Conservation (phyloP, 2,797 vertebrate genomes). For the Esox masquinongy region DNA sequence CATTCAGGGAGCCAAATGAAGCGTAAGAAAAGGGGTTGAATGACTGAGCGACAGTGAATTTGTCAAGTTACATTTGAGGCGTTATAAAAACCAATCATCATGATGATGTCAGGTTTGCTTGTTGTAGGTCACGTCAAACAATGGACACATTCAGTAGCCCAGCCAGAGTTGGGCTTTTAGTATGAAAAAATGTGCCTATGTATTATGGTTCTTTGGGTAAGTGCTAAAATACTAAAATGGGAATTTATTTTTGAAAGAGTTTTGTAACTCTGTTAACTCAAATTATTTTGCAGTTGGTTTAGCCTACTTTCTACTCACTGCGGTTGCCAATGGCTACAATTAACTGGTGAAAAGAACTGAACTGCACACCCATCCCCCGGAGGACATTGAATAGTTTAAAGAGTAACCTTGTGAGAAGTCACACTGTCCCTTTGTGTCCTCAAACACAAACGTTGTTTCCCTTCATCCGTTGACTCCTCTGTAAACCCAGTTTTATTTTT, state of each 20-base stretch:
- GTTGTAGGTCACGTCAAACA: background rate
- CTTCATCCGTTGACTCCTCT: background rate
- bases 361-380: background rate
- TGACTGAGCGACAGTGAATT: conserved; percentile 2
- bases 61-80: background rate
- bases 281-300: background rate
- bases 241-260: background rate
- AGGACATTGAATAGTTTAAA: background rate
- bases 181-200: background rate
- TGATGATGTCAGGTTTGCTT: background rate
- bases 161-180: background rate
- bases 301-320: background rate
- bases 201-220: no score
- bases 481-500: background rate
- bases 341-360: background rate
- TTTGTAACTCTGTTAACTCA: background rate
- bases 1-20: conserved; percentile 8
- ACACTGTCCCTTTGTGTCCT: background rate
- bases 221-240: no score
- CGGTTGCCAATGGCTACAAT: background rate
- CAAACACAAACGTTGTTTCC: background rate
- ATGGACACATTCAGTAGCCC: background rate
- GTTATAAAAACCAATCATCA: background rate
- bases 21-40: background rate
- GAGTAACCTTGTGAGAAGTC: conserved; percentile 6